Percentiles rank a stretch among this genome's conserved stretches.
phyloP scores from a whole-genome alignment of 2,888 invertebrate genomes.

The Amitus sp. region DNA sequence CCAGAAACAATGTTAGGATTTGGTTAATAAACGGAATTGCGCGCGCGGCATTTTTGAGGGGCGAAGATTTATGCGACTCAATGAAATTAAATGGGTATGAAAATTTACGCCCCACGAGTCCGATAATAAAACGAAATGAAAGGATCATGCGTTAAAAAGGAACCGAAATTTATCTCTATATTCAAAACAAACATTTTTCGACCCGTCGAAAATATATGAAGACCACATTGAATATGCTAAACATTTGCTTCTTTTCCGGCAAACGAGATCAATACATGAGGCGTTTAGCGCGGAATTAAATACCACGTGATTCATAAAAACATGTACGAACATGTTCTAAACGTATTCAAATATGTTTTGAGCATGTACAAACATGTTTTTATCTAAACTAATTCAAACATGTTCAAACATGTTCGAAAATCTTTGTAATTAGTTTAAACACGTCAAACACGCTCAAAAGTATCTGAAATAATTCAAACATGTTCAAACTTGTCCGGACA shows the following conservation, averaged over 20 bases:
- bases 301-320: conserved; percentile 19
- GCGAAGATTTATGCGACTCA: conserved; percentile 6
- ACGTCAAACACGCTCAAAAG: no score
- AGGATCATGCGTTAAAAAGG: background rate
- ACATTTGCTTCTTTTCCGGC: conserved; percentile 40
- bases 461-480: no score
- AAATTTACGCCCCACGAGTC: conserved; percentile 5
- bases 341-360: no score
- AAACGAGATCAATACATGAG: conserved; percentile 21
- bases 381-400: no score
- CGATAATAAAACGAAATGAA: background rate
- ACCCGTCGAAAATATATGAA: background rate
- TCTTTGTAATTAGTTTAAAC: no score
- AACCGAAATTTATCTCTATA: background rate
- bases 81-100: conserved; percentile 9
- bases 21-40: conserved; percentile 9
- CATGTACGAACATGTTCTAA: no score
- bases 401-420: no score
- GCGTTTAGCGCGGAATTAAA: conserved; percentile 30
- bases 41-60: conserved; percentile 8
- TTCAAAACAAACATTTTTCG: background rate
- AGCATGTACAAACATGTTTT: no score
- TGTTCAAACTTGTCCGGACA: no score
- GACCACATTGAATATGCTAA: conserved; percentile 9
- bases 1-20: conserved; percentile 33